These are phyloP conservation scores for Sorex maritimensis DNA, from an alignment of 2,797 vertebrate species.

Conservation along the genomic window DNA sequence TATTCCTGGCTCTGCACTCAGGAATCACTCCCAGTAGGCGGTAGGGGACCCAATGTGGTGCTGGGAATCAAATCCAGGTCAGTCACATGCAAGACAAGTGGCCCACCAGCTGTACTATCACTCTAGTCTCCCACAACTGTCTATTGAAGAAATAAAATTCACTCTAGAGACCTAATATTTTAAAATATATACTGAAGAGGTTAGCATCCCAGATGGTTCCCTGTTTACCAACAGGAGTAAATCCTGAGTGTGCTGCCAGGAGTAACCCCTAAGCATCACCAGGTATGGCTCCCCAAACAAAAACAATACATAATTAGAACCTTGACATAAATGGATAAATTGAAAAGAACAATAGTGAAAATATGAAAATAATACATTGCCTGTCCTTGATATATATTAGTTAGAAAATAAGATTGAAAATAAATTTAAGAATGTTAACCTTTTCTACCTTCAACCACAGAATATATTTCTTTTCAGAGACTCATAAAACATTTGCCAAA, in stretches of 20 bases:
- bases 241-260: too few relatives aligned
- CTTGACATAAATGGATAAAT: constrained; percentile 48
- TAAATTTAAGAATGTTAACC: not conserved
- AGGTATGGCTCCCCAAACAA: too few relatives aligned
- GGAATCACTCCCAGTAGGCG: too few relatives aligned
- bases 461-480: constrained; percentile 58
- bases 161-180: constrained; percentile 11
- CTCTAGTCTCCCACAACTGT: too few relatives aligned
- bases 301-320: not conserved
- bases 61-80: too few relatives aligned
- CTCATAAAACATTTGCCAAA: constrained; percentile 33
- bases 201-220: too few relatives aligned
- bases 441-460: constrained; percentile 33
- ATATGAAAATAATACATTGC: not conserved
- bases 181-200: not conserved
- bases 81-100: too few relatives aligned
- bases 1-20: too few relatives aligned
- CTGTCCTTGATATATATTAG: constrained; percentile 45
- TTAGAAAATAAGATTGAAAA: constrained; percentile 59
- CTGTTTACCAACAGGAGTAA: too few relatives aligned
- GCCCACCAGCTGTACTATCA: too few relatives aligned
- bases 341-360: not conserved
- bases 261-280: too few relatives aligned
- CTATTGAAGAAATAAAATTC: not conserved
- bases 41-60: too few relatives aligned